Base-by-base conservation (phyloP, 2,888 invertebrate genomes). In the Bimastos eiseni region DNA sequence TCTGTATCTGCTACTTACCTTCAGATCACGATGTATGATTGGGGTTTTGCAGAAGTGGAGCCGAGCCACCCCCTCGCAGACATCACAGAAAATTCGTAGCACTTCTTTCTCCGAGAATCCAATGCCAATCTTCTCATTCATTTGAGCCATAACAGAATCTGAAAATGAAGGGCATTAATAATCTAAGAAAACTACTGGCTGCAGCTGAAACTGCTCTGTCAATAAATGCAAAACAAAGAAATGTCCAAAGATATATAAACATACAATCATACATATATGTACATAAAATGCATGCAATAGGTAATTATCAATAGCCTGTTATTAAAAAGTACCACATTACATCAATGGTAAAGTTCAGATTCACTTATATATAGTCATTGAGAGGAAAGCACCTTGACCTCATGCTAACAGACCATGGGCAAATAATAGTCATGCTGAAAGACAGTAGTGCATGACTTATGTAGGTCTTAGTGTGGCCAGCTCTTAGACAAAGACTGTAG, bases 41-140 rank as follows among this genome's bases (percentile, higher is more conserved):
- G 98, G 98, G 88, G 98, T 98, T 95, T 98, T 97, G 95, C 97
- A 97, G 95, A 98, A 97, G 95, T 98, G 98, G 92, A 98, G 96
- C 92, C 98, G 96, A 88, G 98, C 97, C 91, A 98, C 98, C 92
- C 98, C 98, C 95, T 98, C 97, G 95, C 97, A 97, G 93, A 97
- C 96, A 96, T 98, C 98, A 96, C 97, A 97, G 96, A 98, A 97
- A 95, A 98, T 98, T 94, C 96, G 96, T 92, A 98, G 95, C 93
- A 98, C 97, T 96, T 98, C 95, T 41, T 93, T 92, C 90, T 95
- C 94, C 36, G 94, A 93, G 91, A 96, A 94, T 41, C 93, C 93
- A 0, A 88, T 88, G 30, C 94, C 93, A 36, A 95, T 93, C 34
- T 97, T 96, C 93, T 96, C 96, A 95, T 98, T 98, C 97, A 98